Evolutionary conservation across 2,888 invertebrate species (phyloP).

Genomic region (Athalia circularis): DNA sequence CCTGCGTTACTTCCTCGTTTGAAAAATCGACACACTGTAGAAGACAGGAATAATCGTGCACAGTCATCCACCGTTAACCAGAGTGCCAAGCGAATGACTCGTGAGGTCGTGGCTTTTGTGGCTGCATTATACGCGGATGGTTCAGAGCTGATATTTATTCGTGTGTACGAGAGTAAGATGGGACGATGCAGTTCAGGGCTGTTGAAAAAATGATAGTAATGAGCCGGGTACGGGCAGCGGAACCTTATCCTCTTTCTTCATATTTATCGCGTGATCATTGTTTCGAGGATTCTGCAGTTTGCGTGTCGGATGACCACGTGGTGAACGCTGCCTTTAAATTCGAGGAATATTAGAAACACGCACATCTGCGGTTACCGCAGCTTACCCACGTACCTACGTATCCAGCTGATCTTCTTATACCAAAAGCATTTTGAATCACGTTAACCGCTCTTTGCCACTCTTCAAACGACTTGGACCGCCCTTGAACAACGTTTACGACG

Average conservation of each 20-base stretch:
- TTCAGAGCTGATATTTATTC: too few species aligned
- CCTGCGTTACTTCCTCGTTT: too few species aligned
- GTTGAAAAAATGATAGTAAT: conserved; percentile 43
- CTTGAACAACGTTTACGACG: conserved; percentile 57
- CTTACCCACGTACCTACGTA: conserved; percentile 20
- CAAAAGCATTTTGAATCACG: not conserved
- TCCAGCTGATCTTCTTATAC: conserved; percentile 6
- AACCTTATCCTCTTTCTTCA: conserved; percentile 8
- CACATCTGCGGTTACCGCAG: conserved; percentile 43
- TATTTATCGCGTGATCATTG: conserved; percentile 48
- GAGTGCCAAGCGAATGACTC: conserved; percentile 28
- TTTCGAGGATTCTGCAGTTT: conserved; percentile 41
- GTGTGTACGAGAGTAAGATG: not conserved
- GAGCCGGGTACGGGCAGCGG: conserved; percentile 23
- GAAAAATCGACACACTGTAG: too few species aligned
- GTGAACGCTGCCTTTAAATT: conserved; percentile 46
- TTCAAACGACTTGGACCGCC: conserved; percentile 21
- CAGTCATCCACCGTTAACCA: conserved; percentile 37
- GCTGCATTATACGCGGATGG: too few species aligned
- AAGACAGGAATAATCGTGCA: conserved; percentile 8
- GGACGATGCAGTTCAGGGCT: not conserved
- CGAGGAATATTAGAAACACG: conserved; percentile 43
- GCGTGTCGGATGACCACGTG: conserved; percentile 47
- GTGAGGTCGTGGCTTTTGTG: not conserved
- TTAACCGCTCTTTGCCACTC: too few species aligned